phyloP scores from a whole-genome alignment of 2,113 vertebrate genomes.

The Albula goreensis region DNA sequence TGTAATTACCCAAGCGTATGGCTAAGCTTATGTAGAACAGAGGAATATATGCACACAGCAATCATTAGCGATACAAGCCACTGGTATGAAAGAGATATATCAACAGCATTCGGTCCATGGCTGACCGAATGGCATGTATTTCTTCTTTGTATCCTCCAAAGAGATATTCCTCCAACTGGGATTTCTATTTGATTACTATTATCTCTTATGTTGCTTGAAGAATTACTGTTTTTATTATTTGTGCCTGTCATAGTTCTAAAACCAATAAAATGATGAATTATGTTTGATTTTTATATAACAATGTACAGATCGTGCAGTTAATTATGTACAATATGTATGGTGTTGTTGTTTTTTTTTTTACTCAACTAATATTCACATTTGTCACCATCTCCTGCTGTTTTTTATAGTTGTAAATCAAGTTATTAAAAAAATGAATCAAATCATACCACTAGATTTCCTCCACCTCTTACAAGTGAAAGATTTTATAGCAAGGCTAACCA shows the following conservation, averaged over 20 bases:
- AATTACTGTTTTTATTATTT: not conserved
- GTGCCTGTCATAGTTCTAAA: not conserved
- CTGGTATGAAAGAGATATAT: not conserved
- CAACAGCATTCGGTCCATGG: not conserved
- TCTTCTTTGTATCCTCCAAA: not conserved
- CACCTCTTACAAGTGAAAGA: no score
- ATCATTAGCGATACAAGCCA: not conserved
- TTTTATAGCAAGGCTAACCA: no score
- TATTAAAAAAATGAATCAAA: no score
- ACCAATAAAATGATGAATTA: not conserved
- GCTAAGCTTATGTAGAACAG: not conserved
- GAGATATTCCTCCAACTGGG: not conserved
- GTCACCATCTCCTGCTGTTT: no score
- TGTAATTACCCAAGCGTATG: not conserved
- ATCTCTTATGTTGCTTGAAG: not conserved
- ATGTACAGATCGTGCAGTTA: not conserved
- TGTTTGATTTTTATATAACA: not conserved
- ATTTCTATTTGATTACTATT: not conserved
- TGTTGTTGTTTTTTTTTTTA: not conserved
- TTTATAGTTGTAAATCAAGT: no score
- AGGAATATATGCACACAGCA: not conserved
- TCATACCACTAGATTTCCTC: no score
- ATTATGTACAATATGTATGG: not conserved
- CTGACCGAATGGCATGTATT: not conserved
- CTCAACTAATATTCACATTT: no score